Percentiles rank a stretch among this genome's conserved stretches.
Conservation (phyloP, 2,113 vertebrate genomes). For the Pipra filicauda region DNA sequence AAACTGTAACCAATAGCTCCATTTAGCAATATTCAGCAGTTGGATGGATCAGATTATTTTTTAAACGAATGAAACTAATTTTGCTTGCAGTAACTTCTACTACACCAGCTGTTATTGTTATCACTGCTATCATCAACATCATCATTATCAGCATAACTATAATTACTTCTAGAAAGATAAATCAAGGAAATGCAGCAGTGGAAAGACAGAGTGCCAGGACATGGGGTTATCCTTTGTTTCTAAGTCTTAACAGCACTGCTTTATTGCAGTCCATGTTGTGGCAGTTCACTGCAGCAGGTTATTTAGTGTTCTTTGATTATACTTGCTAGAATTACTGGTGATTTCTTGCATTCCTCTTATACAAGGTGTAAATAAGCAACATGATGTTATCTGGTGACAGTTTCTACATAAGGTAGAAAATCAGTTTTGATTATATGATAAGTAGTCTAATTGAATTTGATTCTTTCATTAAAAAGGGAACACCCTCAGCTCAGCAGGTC, state of each 20-base stretch:
- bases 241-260: background rate
- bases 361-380: background rate
- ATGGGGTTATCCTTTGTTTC: background rate
- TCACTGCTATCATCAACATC: background rate
- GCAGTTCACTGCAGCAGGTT: background rate
- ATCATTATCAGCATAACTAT: constrained; percentile 6
- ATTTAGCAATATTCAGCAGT: constrained; percentile 16
- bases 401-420: background rate
- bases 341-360: background rate
- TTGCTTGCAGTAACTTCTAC: constrained; percentile 38
- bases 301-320: background rate
- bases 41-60: constrained; percentile 5
- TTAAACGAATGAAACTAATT: constrained; percentile 43
- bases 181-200: background rate
- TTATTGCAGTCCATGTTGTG: background rate
- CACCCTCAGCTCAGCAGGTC: background rate
- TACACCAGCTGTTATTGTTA: constrained; percentile 50
- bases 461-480: background rate
- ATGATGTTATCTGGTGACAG: background rate
- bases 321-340: background rate
- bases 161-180: constrained; percentile 45
- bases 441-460: background rate
- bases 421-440: background rate
- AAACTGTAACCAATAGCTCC: background rate
- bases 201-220: background rate